Conservation (phyloP, 2,888 invertebrate genomes). For the Sepiola atlantica region DNA sequence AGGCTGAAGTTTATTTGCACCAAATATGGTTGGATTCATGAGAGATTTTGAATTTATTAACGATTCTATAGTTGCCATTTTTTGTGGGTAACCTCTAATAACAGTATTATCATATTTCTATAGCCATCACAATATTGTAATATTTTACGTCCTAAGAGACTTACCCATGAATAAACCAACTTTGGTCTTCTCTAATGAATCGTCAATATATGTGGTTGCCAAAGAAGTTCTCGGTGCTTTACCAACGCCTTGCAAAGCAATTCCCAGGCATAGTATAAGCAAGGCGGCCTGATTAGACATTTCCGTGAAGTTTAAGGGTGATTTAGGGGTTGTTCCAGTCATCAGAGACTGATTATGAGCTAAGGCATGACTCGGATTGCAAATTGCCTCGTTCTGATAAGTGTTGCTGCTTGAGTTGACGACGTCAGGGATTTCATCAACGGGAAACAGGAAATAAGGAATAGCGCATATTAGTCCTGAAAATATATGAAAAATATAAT, state of each 20-base stretch:
- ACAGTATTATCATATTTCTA: too few species aligned
- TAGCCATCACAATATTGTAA: background rate
- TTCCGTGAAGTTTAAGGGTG: background rate
- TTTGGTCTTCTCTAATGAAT: conserved; percentile 58
- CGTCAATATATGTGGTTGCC: conserved; percentile 58
- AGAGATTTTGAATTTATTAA: too few species aligned
- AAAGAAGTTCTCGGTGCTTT: conserved; percentile 58
- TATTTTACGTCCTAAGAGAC: background rate
- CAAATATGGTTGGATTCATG: too few species aligned
- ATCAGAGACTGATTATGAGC: background rate
- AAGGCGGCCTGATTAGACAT: conserved; percentile 50
- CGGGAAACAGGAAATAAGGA: conserved; percentile 57
- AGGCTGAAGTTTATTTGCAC: too few species aligned
- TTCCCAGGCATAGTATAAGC: conserved; percentile 56
- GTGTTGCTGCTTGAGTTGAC: background rate
- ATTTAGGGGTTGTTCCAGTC: background rate
- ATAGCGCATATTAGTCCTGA: conserved; percentile 55
- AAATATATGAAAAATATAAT: background rate
- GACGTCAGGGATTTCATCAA: conserved; percentile 52
- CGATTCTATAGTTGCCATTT: too few species aligned
- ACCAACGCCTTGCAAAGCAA: conserved; percentile 59
- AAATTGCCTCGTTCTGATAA: background rate
- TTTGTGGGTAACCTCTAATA: too few species aligned
- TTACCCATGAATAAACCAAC: conserved; percentile 59
- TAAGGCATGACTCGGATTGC: background rate